phyloP scores from a whole-genome alignment of 2,888 invertebrate genomes.

The Cerceris ruficornis region DNA sequence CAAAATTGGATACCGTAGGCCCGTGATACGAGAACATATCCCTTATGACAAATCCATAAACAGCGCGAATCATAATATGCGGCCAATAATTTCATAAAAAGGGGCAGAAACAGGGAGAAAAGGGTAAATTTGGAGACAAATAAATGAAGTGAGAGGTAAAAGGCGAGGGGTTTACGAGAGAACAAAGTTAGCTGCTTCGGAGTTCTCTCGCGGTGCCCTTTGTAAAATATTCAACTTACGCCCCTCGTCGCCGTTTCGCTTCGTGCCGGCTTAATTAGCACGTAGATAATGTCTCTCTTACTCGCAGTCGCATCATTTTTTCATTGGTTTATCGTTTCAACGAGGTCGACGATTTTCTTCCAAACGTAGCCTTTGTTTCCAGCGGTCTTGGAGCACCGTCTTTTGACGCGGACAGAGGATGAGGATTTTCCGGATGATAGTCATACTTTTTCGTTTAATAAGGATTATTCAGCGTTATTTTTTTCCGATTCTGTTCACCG shows the following conservation, averaged over 20 bases:
- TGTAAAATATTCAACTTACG: constrained; percentile 73
- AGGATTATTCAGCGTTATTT: background rate
- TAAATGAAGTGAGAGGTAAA: background rate
- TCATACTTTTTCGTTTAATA: constrained; percentile 8
- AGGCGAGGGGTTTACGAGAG: constrained; percentile 11
- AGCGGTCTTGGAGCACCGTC: constrained; percentile 6
- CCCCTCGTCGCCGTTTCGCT: constrained; percentile 56
- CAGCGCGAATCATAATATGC: no score
- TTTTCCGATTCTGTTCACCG: constrained; percentile 1
- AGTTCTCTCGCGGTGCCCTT: constrained; percentile 57
- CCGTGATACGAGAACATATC: no score
- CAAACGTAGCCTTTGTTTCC: constrained; percentile 30
- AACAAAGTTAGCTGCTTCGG: constrained; percentile 6
- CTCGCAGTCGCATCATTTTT: constrained; percentile 32
- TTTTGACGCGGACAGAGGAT: background rate
- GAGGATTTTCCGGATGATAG: constrained; percentile 9
- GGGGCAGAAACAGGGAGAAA: no score
- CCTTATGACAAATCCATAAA: no score
- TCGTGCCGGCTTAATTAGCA: constrained; percentile 74
- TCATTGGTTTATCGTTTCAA: constrained; percentile 41
- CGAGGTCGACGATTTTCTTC: constrained; percentile 15
- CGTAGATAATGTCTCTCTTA: constrained; percentile 49
- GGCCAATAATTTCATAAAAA: no score
- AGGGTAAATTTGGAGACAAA: background rate
- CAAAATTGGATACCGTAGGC: no score